Conservation (phyloP, 2,797 vertebrate genomes). For the Cottoperca gobio region DNA sequence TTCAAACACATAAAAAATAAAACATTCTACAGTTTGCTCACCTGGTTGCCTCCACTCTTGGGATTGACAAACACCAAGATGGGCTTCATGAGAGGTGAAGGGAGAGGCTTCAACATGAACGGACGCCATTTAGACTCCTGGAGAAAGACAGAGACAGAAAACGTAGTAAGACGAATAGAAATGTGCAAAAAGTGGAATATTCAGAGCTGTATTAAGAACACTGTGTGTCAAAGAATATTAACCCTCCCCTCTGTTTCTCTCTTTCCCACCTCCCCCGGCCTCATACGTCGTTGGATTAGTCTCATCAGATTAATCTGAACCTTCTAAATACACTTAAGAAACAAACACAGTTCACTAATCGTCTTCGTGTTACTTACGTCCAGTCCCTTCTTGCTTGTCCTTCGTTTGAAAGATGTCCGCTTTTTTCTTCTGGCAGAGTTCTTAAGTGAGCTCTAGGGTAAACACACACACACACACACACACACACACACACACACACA, state of each 20-base stretch:
- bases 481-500: slow-evolving; percentile 37
- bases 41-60: slow-evolving; percentile 99
- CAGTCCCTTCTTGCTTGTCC: slow-evolving; percentile 95
- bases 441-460: slow-evolving; percentile 93
- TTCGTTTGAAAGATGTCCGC: slow-evolving; percentile 97
- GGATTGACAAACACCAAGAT: slow-evolving; percentile 98
- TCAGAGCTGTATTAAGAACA: too few relatives aligned
- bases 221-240: too few relatives aligned
- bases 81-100: slow-evolving; percentile 98
- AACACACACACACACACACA: slow-evolving; percentile 47
- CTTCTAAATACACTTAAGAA: not conserved
- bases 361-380: slow-evolving; percentile 87
- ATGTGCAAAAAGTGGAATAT: not conserved
- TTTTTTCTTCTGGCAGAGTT: slow-evolving; percentile 97
- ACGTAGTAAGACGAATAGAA: not conserved
- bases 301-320: not conserved
- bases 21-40: slow-evolving; percentile 51
- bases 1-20: not conserved
- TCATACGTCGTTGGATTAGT: too few relatives aligned
- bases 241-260: too few relatives aligned
- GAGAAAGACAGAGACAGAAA: not conserved
- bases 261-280: too few relatives aligned
- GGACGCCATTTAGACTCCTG: slow-evolving; percentile 96
- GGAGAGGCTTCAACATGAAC: slow-evolving; percentile 96
- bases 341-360: not conserved